Evolutionary conservation across 1,140 invertebrate species (phyloP).

Genomic region (Pseudobourletiella spinata): DNA sequence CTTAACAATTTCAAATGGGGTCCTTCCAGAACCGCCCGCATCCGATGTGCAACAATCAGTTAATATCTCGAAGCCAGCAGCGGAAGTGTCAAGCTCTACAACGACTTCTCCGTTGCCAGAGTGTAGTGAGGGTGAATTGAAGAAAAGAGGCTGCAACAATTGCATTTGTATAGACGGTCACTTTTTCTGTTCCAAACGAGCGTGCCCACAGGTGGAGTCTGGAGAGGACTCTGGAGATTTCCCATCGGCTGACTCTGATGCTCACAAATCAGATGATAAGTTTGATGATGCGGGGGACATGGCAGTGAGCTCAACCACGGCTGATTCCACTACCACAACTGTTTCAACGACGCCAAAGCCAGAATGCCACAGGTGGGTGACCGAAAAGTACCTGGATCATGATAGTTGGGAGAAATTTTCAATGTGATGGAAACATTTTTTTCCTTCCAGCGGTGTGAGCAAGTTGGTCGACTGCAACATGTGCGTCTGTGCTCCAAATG

Average conservation of each 20-base stretch:
- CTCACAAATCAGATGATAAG: slow-evolving; percentile 1
- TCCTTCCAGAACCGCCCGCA: too few species aligned
- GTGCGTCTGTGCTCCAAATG: slow-evolving; percentile 25
- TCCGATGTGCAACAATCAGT: too few species aligned
- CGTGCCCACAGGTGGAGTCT: neutral
- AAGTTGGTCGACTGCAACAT: slow-evolving; percentile 32
- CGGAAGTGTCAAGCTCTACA: too few species aligned
- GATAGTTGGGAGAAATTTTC: too few species aligned
- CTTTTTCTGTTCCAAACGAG: slow-evolving; percentile 25
- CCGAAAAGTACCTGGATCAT: too few species aligned
- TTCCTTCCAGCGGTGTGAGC: slow-evolving; percentile 14
- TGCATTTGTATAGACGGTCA: slow-evolving; percentile 22
- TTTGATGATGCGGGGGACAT: neutral
- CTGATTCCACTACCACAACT: neutral
- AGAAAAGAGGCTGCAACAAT: slow-evolving; percentile 19
- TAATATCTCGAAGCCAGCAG: too few species aligned
- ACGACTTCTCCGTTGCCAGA: too few species aligned
- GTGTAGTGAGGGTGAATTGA: slow-evolving; percentile 25
- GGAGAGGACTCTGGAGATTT: too few species aligned
- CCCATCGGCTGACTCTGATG: too few species aligned
- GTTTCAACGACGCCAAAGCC: slow-evolving; percentile 7
- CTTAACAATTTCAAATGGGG: too few species aligned
- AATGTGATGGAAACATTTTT: neutral
- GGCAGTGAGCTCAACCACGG: neutral
- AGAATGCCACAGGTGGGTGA: slow-evolving; percentile 9